Base-by-base conservation (phyloP, 2,888 invertebrate genomes). In the Desoria tigrina region DNA sequence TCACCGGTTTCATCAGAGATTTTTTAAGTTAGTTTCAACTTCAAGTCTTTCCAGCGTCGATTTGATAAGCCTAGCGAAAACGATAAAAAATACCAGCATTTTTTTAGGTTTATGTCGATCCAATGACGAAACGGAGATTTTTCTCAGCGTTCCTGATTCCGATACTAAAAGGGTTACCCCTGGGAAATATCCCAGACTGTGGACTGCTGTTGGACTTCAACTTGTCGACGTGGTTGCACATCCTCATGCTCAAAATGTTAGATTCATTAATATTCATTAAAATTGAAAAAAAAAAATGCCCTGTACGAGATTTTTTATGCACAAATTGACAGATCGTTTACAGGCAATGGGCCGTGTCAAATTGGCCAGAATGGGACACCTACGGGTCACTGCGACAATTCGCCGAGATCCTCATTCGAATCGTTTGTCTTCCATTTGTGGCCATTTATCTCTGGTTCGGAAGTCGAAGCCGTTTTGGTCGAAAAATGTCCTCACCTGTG, bases 331-430 rank as follows among this genome's bases (percentile, higher is more conserved):
- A 72, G 72, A 37, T 66, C 1, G 55, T 70, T 3, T 68, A 66
- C 53, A 64, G 63, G 51, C 18, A 65, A 39, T 73, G 73, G 73
- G 69, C 66, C 6, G 67, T 67, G 3, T 61, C 66, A 9, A 62
- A 66, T 24, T 73, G 71, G 71, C 65, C 67, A 2, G 65, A 63
- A 4, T 73, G 73, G 73, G 61, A 64, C 14, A 54, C 64, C 2
- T 57, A 53, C 45, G 18, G 53, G 2, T 4, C 1, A 3, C 26
- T 37, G 1, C 21, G 11, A 1, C 53, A 55, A 9, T 18, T 45
- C n/a, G 16, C n/a, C 9, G 21, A 18, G 6, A 0, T 54, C 18
- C 56, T 56, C 2, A 26, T 61, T 11, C 32, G 61, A 23, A 26
- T 53, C 18, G 11, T 62, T 4, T 14, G n/a, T 14, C 58, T 42